Conservation (phyloP, 2,113 vertebrate genomes). For the Platichthys stellatus region DNA sequence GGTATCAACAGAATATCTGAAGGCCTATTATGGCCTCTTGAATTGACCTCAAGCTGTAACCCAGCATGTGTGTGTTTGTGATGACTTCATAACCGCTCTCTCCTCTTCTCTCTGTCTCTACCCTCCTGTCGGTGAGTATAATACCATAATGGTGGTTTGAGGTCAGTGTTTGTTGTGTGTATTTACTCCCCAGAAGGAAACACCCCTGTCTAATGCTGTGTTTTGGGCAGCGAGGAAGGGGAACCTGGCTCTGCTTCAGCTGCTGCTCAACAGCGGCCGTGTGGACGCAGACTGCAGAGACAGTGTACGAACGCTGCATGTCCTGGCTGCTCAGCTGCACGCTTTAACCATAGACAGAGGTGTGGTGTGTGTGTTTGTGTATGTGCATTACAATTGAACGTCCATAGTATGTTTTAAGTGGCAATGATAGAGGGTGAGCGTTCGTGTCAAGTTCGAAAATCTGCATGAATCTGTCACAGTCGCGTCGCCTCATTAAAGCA, state of each 20-base stretch:
- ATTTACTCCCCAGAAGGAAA: conserved; percentile 91
- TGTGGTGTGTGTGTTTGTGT: conserved; percentile 16
- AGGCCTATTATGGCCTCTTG: no score
- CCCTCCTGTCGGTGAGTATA: conserved; percentile 11
- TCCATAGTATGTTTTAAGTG: background rate
- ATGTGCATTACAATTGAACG: background rate
- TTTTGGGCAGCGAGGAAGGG: conserved; percentile 97
- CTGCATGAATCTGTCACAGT: background rate
- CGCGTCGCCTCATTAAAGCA: conserved; percentile 5
- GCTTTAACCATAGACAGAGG: conserved; percentile 64
- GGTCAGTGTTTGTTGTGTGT: conserved; percentile 64
- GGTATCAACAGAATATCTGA: no score
- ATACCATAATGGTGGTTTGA: conserved; percentile 52
- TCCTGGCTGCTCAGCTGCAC: conserved; percentile 57
- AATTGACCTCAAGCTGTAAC: no score
- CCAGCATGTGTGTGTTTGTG: no score
- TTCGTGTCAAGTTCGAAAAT: conserved; percentile 2
- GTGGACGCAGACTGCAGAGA: conserved; percentile 98
- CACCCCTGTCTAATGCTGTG: conserved; percentile 94
- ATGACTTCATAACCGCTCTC: conserved; percentile 2
- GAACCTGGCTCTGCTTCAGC: conserved; percentile 93
- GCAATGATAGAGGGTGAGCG: background rate
- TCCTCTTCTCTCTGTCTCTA: background rate
- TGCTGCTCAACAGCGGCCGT: conserved; percentile 95
- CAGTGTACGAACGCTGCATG: conserved; percentile 87